Base-by-base conservation (phyloP, 2,888 invertebrate species). In the Petrophora chlorosata region DNA sequence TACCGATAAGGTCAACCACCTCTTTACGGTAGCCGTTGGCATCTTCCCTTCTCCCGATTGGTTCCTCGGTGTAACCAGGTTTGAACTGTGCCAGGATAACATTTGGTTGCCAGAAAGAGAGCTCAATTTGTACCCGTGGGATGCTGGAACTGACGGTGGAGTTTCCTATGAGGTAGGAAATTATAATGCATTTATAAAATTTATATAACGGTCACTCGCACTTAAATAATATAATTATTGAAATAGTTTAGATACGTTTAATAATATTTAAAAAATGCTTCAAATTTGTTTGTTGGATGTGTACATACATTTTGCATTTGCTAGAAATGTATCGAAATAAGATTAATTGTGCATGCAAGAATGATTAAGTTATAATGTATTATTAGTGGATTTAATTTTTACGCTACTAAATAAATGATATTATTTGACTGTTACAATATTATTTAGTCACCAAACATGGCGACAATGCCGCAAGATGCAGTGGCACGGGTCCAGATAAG, bases 141-240 rank as follows among this genome's bases (percentile, higher is more conserved):
- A 99, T 84, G 98, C 98, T 25, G 99, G 99, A 0, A 98, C 98
- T 1, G 98, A 99, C 70, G 93, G 93, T 67, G 99, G 99, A 0
- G 93, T 98, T 3, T 95, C 96, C 1, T 99, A 99, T 73, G 95
- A 95, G 94, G 96, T 56, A 29, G 13, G 5, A 44, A 12, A 7
- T 22, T 28, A 13, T 12, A 2, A 28, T 13, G 9, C 2, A n/a
- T n/a, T n/a, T n/a, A n/a, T n/a, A n/a, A n/a, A n/a, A n/a, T n/a
- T n/a, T n/a, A n/a, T n/a, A n/a, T n/a, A n/a, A n/a, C n/a, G n/a
- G n/a, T n/a, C n/a, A n/a, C n/a, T n/a, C n/a, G n/a, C n/a, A n/a
- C n/a, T n/a, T n/a, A n/a, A n/a, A n/a, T n/a, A n/a, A n/a, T n/a
- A n/a, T n/a, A n/a, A n/a, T n/a, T n/a, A n/a, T n/a, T n/a, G n/a